Percentiles rank a stretch among this genome's conserved stretches.
Evolutionary conservation across 2,797 vertebrate genomes (phyloP).

Genomic region (Coccyzus lansbergi): DNA sequence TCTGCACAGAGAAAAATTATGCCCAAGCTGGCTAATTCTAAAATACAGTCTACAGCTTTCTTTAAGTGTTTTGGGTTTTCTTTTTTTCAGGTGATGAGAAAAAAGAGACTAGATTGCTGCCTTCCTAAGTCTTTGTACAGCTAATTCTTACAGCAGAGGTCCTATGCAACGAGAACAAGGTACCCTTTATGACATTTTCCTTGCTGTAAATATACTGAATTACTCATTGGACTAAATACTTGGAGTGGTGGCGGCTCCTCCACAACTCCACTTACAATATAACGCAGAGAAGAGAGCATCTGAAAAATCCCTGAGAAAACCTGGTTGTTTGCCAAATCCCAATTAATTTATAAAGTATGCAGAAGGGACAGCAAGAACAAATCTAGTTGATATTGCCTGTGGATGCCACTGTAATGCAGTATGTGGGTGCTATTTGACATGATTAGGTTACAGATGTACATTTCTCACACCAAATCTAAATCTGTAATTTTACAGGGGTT

Average conservation of each 20-base stretch:
- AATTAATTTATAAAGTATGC: neutral
- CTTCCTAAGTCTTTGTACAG: neutral
- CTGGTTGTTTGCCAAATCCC: neutral
- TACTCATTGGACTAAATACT: neutral
- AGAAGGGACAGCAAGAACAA: neutral
- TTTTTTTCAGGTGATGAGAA: neutral
- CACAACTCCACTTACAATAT: neutral
- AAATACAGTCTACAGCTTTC: neutral
- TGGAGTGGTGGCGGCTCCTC: neutral
- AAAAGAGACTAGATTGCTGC: neutral
- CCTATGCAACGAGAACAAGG: neutral
- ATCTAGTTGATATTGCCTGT: neutral
- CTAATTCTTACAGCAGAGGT: neutral
- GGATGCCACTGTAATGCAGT: fast-evolving
- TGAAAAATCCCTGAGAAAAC: neutral
- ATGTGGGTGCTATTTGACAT: neutral
- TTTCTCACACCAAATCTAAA: neutral
- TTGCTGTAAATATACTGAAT: neutral
- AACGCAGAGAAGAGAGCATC: neutral
- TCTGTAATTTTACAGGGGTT: neutral
- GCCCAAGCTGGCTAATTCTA: neutral
- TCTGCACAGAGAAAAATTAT: neutral
- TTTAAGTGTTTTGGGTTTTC: neutral
- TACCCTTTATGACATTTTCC: neutral
- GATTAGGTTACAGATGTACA: neutral